Percentiles rank a stretch among this genome's conserved stretches.
These are phyloP conservation scores for Eunapius fragilis DNA, from an alignment of 37 sponge, comb jelly and placozoan genomes.

Conservation along the genomic window DNA sequence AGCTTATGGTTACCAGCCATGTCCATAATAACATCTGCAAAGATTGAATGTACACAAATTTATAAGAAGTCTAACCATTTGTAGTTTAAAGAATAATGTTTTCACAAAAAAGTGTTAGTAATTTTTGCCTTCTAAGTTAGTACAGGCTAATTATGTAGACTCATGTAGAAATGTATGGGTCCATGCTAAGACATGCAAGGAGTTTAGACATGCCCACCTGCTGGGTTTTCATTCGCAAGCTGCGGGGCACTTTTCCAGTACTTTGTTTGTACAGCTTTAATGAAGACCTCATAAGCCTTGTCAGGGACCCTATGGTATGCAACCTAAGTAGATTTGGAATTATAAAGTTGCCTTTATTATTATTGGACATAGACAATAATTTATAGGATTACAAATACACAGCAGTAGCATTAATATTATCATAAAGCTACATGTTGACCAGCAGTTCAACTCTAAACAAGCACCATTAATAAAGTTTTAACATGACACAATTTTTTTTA, in stretches of 20 bases:
- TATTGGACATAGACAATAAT: too few species aligned
- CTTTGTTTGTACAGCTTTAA: constrained; percentile 18
- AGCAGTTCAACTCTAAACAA: too few species aligned
- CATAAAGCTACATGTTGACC: too few species aligned
- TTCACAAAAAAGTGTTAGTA: too few species aligned
- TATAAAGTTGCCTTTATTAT: not conserved
- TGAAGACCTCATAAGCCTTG: constrained; percentile 73
- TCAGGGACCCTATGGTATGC: constrained; percentile 71
- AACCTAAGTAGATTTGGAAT: constrained; percentile 33
- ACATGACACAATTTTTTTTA: too few species aligned
- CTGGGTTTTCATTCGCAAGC: constrained; percentile 52
- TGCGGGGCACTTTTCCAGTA: not conserved
- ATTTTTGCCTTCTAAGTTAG: too few species aligned
- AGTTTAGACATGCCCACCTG: constrained; percentile 12
- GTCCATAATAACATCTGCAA: constrained; percentile 82
- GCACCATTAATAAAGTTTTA: too few species aligned
- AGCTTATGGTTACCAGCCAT: constrained; percentile 67
- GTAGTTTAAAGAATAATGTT: too few species aligned
- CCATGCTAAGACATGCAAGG: not conserved
- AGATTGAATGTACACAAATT: not conserved
- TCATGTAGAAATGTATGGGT: not conserved
- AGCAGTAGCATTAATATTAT: too few species aligned
- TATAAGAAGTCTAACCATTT: too few species aligned
- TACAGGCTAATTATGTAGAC: not conserved
- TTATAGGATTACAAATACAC: too few species aligned